phyloP scores from a whole-genome alignment of 2,797 vertebrate species.

The Manis crassicaudata region DNA sequence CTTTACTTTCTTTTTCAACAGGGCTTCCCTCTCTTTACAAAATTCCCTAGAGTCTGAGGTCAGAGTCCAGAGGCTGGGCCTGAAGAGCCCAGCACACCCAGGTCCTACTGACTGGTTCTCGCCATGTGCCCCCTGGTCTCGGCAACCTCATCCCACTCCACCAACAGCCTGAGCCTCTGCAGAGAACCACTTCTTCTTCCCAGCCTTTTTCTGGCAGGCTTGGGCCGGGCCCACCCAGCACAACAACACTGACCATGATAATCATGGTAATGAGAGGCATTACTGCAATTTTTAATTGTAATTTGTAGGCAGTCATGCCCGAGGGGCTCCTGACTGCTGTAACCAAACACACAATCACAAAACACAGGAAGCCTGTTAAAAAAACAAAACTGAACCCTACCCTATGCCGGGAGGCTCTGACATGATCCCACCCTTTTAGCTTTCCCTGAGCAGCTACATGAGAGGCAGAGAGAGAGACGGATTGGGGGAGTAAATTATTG shows the following conservation, averaged over 20 bases:
- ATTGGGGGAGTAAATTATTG: not conserved
- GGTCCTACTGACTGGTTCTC: not conserved
- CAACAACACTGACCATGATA: conserved; percentile 47
- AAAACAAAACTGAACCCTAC: not conserved
- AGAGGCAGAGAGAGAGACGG: not conserved
- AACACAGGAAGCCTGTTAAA: conserved; percentile 54
- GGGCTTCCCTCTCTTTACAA: not conserved
- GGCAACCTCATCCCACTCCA: not conserved
- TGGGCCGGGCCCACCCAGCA: conserved; percentile 32
- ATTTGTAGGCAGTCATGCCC: conserved; percentile 65
- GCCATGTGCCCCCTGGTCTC: no score
- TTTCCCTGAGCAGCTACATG: not conserved
- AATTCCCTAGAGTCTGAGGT: not conserved
- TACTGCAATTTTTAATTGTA: conserved; percentile 70
- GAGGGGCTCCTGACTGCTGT: conserved; percentile 60
- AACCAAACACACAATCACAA: conserved; percentile 61
- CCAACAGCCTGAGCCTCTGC: not conserved
- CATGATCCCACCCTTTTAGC: not conserved
- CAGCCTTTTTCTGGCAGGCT: not conserved
- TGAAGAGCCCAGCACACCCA: not conserved
- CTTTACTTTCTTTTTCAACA: not conserved
- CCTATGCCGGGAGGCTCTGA: conserved; percentile 13
- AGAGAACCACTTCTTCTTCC: not conserved
- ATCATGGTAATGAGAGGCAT: conserved; percentile 61
- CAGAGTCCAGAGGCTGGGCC: not conserved